Conservation (phyloP, 2,888 invertebrate genomes). For the Coecobrya sp. region DNA sequence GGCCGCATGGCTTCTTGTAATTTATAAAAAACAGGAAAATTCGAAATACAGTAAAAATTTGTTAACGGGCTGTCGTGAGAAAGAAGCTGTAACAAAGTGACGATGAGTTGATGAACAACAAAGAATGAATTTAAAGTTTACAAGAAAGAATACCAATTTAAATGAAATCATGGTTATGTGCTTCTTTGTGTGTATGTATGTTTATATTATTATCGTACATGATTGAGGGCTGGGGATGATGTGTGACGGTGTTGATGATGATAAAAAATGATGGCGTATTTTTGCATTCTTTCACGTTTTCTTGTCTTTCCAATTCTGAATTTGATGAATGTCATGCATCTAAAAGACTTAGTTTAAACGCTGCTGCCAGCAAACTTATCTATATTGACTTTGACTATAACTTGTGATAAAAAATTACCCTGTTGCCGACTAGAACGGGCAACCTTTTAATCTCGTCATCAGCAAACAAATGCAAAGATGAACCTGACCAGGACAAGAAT, state of each 20-base stretch:
- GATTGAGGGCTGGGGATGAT: neutral
- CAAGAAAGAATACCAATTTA: neutral
- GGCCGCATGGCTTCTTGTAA: no score
- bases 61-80: no score
- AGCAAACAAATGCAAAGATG: no score
- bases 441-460: neutral
- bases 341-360: neutral
- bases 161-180: neutral
- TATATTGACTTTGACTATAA: neutral
- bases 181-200: neutral
- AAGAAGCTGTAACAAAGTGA: no score
- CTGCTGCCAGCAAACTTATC: neutral
- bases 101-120: no score
- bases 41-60: no score
- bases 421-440: neutral
- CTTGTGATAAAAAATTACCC: neutral
- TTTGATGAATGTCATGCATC: conserved; percentile 28
- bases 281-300: conserved; percentile 33
- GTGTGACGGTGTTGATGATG: neutral
- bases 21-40: no score
- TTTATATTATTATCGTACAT: neutral
- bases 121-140: neutral
- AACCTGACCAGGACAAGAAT: no score
- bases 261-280: neutral
- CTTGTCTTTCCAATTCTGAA: neutral